phyloP scores from a whole-genome alignment of 1,140 invertebrate genomes.

The Nasonia longicornis region DNA sequence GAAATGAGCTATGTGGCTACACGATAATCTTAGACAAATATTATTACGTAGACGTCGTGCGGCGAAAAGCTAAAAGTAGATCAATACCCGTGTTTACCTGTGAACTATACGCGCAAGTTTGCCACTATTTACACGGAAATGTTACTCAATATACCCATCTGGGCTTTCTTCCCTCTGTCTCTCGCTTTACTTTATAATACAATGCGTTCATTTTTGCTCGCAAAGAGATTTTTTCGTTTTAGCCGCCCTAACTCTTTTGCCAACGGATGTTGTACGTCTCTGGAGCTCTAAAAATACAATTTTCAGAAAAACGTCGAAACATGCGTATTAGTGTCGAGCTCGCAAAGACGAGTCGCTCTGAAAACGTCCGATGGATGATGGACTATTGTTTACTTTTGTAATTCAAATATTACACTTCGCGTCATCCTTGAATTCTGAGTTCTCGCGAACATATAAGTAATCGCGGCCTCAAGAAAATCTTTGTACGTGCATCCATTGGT shows the following conservation, averaged over 20 bases:
- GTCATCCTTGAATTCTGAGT: not conserved
- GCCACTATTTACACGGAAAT: not conserved
- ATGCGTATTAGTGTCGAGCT: not conserved
- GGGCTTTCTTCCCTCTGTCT: too few species aligned
- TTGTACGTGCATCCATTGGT: not conserved
- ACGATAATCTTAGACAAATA: slow-evolving; percentile 1
- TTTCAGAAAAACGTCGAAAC: not conserved
- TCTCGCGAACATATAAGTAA: not conserved
- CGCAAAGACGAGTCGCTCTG: not conserved
- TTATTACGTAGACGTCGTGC: not conserved
- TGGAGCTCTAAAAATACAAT: not conserved
- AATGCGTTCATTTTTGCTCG: not conserved
- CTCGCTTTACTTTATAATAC: too few species aligned
- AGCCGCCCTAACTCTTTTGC: not conserved
- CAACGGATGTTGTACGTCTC: not conserved
- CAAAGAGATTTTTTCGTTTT: not conserved
- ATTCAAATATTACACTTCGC: not conserved
- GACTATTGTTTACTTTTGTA: slow-evolving; percentile 18
- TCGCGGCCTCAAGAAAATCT: not conserved
- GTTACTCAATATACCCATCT: too few species aligned
- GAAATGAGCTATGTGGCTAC: not conserved
- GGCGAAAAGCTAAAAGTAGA: not conserved
- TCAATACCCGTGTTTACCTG: not conserved
- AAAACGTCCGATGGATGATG: not conserved
- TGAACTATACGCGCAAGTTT: not conserved